Conservation (phyloP, 1,140 invertebrate species). For the Diploscapter pachys region DNA sequence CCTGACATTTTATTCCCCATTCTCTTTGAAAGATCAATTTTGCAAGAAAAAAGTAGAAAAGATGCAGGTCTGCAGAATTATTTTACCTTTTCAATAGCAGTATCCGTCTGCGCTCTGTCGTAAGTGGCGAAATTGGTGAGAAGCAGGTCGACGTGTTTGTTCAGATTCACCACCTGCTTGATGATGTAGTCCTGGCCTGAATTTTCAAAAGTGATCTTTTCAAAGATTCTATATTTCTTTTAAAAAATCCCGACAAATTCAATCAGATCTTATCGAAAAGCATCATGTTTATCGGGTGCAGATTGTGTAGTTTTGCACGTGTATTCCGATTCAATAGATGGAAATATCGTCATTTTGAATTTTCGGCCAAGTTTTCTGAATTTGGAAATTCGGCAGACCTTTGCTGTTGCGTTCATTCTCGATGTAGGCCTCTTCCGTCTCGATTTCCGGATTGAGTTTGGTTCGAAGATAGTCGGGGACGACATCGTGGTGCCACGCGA, state of each 20-base stretch:
- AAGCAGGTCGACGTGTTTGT: constrained; percentile 24
- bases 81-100: too few species aligned
- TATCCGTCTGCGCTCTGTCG: too few species aligned
- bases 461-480: constrained; percentile 90
- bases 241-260: background rate
- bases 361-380: background rate
- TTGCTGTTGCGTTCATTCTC: constrained; percentile 25
- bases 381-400: background rate
- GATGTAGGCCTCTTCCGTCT: constrained; percentile 57
- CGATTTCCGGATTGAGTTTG: constrained; percentile 79
- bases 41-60: too few species aligned
- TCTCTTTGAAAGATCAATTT: too few species aligned
- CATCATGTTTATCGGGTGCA: constrained; percentile 1
- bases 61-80: too few species aligned
- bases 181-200: constrained; percentile 2
- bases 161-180: constrained; percentile 13
- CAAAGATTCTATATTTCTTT: background rate
- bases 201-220: background rate
- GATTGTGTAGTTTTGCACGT: constrained; percentile 8
- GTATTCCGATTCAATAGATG: background rate
- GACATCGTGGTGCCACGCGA: constrained; percentile 67
- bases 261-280: constrained; percentile 22
- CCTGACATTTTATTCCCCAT: too few species aligned
- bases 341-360: constrained; percentile 1
- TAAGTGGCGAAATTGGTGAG: too few species aligned